Conservation (phyloP, 2,797 vertebrate genomes). For the Myoxocephalus aenaeus region DNA sequence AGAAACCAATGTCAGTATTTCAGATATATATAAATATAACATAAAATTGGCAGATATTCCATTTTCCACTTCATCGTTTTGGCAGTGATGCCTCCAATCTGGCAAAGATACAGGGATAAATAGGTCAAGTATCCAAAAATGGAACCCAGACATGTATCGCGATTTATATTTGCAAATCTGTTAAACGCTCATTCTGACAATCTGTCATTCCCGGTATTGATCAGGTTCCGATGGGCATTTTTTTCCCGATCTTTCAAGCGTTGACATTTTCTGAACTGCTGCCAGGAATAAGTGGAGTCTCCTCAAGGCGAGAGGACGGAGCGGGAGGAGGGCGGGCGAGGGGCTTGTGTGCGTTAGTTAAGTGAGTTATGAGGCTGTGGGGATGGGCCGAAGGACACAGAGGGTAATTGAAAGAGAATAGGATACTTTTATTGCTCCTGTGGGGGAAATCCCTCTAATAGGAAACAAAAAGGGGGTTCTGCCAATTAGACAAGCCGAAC, state of each 20-base stretch:
- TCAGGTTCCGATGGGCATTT: background rate
- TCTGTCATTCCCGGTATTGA: background rate
- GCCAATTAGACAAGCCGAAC: conserved; percentile 77
- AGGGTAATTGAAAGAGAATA: conserved; percentile 85
- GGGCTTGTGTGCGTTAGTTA: conserved; percentile 70
- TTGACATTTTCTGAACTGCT: conserved; percentile 18
- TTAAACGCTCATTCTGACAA: background rate
- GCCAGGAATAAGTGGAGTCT: background rate
- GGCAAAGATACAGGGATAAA: background rate
- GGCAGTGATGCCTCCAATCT: background rate
- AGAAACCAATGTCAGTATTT: background rate
- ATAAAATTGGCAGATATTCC: background rate
- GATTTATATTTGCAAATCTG: background rate
- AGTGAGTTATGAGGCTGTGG: conserved; percentile 81
- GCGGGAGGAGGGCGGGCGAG: conserved; percentile 3
- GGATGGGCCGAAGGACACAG: conserved; percentile 77
- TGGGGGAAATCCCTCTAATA: conserved; percentile 77
- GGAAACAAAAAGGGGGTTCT: conserved; percentile 67
- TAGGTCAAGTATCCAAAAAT: background rate
- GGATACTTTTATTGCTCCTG: conserved; percentile 85
- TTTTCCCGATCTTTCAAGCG: background rate
- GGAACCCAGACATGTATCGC: background rate
- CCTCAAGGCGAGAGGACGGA: conserved; percentile 1
- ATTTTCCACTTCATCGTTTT: conserved; percentile 3
- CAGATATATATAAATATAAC: background rate